A percentile compares a stretch with the other conserved stretches of the same genome.
These are phyloP conservation scores for Pomatostomus ruficeps DNA, from an alignment of 2,113 vertebrate species.

Conservation along the genomic window DNA sequence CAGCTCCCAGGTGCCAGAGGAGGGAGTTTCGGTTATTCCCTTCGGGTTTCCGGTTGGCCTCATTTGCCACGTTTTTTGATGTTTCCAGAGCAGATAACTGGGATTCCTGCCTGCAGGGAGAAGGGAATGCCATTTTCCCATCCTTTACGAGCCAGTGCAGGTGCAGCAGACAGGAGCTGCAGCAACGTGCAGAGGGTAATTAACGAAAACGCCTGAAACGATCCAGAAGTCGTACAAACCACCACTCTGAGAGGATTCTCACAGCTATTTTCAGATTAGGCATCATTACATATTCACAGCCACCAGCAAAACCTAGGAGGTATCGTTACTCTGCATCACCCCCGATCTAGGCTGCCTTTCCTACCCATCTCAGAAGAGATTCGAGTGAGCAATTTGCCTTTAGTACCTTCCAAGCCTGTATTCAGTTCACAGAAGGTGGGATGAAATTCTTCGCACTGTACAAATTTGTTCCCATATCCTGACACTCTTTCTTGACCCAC, in stretches of 20 bases:
- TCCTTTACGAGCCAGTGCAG: conserved; percentile 42
- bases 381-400: neutral
- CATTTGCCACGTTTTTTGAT: neutral
- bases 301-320: neutral
- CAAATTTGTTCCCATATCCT: neutral
- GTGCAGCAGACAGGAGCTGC: conserved; percentile 49
- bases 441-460: neutral
- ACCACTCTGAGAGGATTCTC: conserved; percentile 8
- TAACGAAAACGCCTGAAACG: conserved; percentile 42
- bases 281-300: conserved; percentile 5
- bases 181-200: conserved; percentile 52
- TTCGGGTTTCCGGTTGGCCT: conserved; percentile 36
- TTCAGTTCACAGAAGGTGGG: neutral
- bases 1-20: neutral
- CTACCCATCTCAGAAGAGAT: neutral
- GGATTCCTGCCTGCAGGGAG: conserved; percentile 55
- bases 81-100: conserved; percentile 28
- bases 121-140: conserved; percentile 63
- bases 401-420: neutral
- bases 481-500: neutral
- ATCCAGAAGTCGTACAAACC: conserved; percentile 8
- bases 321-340: neutral
- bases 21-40: conserved; percentile 23
- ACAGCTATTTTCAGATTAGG: conserved; percentile 40
- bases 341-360: neutral